These are phyloP conservation scores for Ashinkailepas kermadecensis DNA, from an alignment of 2,888 invertebrate species.

Conservation along the genomic window DNA sequence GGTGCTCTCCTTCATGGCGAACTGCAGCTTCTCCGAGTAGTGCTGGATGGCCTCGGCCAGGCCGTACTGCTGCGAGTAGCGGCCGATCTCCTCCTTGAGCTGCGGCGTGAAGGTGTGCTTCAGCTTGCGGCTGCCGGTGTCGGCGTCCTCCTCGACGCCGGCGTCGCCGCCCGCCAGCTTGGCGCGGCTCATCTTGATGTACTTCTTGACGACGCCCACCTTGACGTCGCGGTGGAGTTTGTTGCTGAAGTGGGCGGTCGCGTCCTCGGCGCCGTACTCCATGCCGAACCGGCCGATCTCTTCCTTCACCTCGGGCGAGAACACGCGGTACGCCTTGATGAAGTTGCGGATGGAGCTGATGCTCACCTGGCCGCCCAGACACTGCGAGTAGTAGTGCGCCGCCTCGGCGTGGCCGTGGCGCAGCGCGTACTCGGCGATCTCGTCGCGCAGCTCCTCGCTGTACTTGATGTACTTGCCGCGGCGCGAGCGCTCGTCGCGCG, in stretches of 20 bases:
- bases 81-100: constrained; percentile 37
- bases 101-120: constrained; percentile 33
- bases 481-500: constrained; percentile 36
- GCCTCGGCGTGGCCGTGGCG: constrained; percentile 36
- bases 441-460: constrained; percentile 36
- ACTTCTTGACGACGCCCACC: constrained; percentile 35
- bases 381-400: constrained; percentile 35
- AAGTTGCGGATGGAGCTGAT: constrained; percentile 38
- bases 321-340: constrained; percentile 35
- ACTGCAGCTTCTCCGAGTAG: constrained; percentile 36
- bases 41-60: constrained; percentile 36
- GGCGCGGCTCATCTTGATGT: constrained; percentile 35
- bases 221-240: constrained; percentile 35
- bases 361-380: constrained; percentile 36
- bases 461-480: constrained; percentile 38
- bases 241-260: constrained; percentile 35
- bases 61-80: constrained; percentile 36
- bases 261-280: constrained; percentile 36
- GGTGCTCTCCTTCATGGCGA: constrained; percentile 36
- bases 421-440: constrained; percentile 37
- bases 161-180: constrained; percentile 32
- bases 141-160: constrained; percentile 26
- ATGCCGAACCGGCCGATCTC: constrained; percentile 37
- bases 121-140: constrained; percentile 18
- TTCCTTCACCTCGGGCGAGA: constrained; percentile 36